Base-by-base conservation (phyloP, 2,797 vertebrate species). In the Sebastes steindachneri region DNA sequence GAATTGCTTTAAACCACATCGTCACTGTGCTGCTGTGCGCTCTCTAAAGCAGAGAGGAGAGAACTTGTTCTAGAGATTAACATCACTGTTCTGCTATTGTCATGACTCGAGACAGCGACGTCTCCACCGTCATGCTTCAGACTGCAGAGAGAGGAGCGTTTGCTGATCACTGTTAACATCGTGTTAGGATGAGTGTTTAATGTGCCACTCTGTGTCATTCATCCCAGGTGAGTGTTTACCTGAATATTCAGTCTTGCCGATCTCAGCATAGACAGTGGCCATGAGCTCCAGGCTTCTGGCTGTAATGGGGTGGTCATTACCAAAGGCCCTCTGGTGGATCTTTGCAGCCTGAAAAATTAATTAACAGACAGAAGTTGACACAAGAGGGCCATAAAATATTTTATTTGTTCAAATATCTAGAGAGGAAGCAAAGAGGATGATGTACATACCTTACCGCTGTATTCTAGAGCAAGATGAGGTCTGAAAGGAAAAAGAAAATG, bases 231-330 rank as follows among this genome's bases (percentile, higher is more conserved):
- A 80, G 26, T 57, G 29, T 73, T 90, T 93, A 96, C 96, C 95
- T 95, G 95, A 95, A 90, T 96, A 96, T 88, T 96, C 96, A 2
- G 94, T 96, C 88, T 96, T 96, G 82, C 95, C 96, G 41, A 96
- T 95, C 90, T 96, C 96, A 86, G 95, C 95, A 64, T 96, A 97
- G 85, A 96, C 95, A 0, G 94, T 95, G 68, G 96, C 96, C 88
- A 97, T 94, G 14, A 96, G 94, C 93, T 96, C 95, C 91, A 96
- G 94, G 83, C 95, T 97, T 85, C 94, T 93, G 89, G 94, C 93
- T 84, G 95, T 96, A 64, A 96, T 93, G 31, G 96, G 95, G 68
- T 96, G 95, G 88, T 96, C 92, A 14, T 95, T 96, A 35, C 95
- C 96, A 79, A 96, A 96, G 67, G 95, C 91, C 79, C 90, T 92